These are phyloP conservation scores for Adelphocoris suturalis DNA, from an alignment of 2,888 invertebrate genomes.

Conservation along the genomic window DNA sequence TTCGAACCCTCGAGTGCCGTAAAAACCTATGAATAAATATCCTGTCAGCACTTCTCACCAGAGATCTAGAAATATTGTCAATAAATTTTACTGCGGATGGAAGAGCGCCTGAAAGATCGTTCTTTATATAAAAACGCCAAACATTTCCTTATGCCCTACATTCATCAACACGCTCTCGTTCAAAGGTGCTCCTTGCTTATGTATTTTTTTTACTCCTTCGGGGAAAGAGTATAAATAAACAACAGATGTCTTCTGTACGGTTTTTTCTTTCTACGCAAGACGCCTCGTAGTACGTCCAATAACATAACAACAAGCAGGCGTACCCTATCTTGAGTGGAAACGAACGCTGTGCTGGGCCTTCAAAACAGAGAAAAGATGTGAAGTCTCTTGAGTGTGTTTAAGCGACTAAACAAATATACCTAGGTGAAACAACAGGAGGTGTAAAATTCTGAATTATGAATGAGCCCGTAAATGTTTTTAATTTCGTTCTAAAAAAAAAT, in stretches of 20 bases:
- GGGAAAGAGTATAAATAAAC: conserved; percentile 61
- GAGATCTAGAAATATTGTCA: background rate
- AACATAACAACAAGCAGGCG: conserved; percentile 42
- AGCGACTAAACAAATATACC: background rate
- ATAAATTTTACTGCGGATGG: background rate
- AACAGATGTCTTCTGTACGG: conserved; percentile 62
- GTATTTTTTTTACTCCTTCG: conserved; percentile 33
- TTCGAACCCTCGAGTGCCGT: too few species aligned
- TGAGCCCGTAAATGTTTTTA: too few species aligned
- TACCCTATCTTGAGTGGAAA: conserved; percentile 25
- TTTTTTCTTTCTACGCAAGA: conserved; percentile 21
- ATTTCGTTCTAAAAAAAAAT: too few species aligned
- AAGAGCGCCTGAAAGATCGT: background rate
- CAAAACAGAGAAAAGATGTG: background rate
- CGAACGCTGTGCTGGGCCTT: background rate
- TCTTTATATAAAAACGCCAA: conserved; percentile 47
- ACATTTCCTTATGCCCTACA: conserved; percentile 62
- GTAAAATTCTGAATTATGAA: background rate
- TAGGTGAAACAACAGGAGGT: background rate
- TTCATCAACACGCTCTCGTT: conserved; percentile 63
- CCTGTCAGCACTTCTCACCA: background rate
- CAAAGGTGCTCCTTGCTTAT: conserved; percentile 58
- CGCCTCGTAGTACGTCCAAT: conserved; percentile 7
- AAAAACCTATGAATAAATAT: background rate
- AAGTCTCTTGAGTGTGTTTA: background rate